These are phyloP conservation scores for Nylanderia fulva DNA, from an alignment of 1,140 invertebrate genomes.

Conservation along the genomic window DNA sequence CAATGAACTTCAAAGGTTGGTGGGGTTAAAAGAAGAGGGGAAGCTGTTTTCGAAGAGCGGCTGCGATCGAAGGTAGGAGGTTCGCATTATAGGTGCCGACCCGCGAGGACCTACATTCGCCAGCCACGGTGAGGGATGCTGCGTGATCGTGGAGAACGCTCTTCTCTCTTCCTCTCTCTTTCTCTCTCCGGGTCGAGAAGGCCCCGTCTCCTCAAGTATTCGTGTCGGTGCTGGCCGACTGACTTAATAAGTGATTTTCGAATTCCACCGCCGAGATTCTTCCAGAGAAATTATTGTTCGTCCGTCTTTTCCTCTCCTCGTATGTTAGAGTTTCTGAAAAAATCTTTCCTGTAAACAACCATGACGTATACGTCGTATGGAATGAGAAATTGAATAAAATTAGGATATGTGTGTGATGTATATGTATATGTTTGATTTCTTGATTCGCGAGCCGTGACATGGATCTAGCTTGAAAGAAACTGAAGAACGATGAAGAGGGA, in stretches of 20 bases:
- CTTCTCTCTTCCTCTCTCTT: constrained; percentile 19
- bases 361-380: background rate
- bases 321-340: background rate
- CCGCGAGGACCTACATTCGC: constrained; percentile 82
- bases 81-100: constrained; percentile 81
- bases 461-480: background rate
- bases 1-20: constrained; percentile 66
- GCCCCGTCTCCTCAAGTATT: constrained; percentile 64
- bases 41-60: constrained; percentile 70
- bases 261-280: constrained; percentile 71
- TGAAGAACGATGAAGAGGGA: constrained; percentile 10
- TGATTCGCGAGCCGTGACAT: background rate
- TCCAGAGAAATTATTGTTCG: constrained; percentile 69
- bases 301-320: background rate
- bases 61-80: constrained; percentile 73
- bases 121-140: constrained; percentile 54
- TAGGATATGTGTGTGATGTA: background rate
- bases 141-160: constrained; percentile 35
- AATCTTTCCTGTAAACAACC: constrained; percentile 25
- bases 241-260: constrained; percentile 61
- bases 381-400: constrained; percentile 50
- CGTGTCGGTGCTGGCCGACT: constrained; percentile 64
- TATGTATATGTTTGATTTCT: background rate
- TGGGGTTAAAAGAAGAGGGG: constrained; percentile 49
- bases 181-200: constrained; percentile 29